Conservation (phyloP, 2,797 vertebrate genomes). For the Anguilla marmorata region DNA sequence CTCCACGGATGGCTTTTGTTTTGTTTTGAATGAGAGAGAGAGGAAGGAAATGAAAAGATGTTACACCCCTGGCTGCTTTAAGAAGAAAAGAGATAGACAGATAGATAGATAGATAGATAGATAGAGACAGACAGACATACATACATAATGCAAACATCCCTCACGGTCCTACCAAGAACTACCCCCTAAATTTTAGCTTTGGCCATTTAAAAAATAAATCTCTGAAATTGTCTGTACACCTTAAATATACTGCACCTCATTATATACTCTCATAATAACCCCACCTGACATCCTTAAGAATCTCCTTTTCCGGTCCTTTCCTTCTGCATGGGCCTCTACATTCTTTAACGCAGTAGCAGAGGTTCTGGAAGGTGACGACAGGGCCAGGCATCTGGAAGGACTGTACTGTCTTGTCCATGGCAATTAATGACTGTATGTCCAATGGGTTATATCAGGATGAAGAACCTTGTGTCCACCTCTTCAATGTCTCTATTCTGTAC, state of each 20-base stretch:
- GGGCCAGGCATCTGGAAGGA: slow-evolving; percentile 59
- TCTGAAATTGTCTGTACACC: not conserved
- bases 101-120: too few relatives aligned
- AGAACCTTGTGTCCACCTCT: not conserved
- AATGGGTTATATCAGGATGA: too few relatives aligned
- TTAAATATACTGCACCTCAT: not conserved
- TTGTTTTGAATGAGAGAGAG: not conserved
- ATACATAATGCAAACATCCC: not conserved
- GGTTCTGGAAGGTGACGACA: slow-evolving; percentile 64
- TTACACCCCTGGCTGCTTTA: not conserved
- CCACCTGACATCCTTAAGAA: slow-evolving; percentile 73
- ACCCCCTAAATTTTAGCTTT: not conserved
- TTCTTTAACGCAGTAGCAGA: slow-evolving; percentile 66
- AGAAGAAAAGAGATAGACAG: not conserved
- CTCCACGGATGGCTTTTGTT: not conserved
- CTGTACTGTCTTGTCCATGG: slow-evolving; percentile 35
- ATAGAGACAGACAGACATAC: not conserved
- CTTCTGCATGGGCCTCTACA: slow-evolving; percentile 52
- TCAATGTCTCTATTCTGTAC: not conserved
- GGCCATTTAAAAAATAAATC: too few relatives aligned
- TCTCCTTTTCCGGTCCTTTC: slow-evolving; percentile 59
- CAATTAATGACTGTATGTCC: not conserved
- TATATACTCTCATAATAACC: slow-evolving; percentile 17
- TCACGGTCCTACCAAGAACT: not conserved
- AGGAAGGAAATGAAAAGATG: not conserved